Evolutionary conservation across 2,113 vertebrate genomes (phyloP), one percentile per base, ranked within the genome.

Genomic region (Sapayoa aenigma): DNA sequence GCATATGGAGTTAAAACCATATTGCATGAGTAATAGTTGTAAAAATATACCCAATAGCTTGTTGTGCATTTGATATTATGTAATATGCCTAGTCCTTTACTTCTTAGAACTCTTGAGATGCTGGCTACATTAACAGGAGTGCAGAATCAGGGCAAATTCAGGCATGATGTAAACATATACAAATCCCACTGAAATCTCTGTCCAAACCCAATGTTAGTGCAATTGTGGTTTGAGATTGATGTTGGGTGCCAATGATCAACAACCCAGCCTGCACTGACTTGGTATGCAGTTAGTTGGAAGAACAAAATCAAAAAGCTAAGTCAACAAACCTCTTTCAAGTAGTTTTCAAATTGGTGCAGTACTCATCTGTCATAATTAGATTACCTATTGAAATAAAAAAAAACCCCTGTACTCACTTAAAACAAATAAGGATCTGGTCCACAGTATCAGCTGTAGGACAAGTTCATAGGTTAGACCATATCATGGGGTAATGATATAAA

Each of bases 401-500:
- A 21, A 46, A 44, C 14, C 5, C 39, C 16, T 74, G 33, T 22
- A 39, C 37, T 94, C 31, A 7, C 60, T 87, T 62, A 81, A 94
- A 50, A 24, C 56, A 68, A 82, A 55, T 53, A 73, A 95, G 60
- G 74, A 79, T 87, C 72, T 94, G 20, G 59, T 78, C 79, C 31
- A 9, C 12, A n/a, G 53, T 87, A 62, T 89, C 84, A 88, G 31
- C 83, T 74, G 46, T 78, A 89, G 77, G 35, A 5, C 44, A 92
- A 93, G 69, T 94, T 94, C 89, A 96, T 90, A 91, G 84, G 94
- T 96, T 96, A 96, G 86, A 87, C 50, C 39, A 44, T 93, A 86
- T 73, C 63, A 8, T 4, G 3, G 72, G 78, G 79, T 96, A 96
- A 93, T 91, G 82, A 94, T 95, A 95, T 5, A 67, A 30, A 35